Conservation (phyloP, 2,797 vertebrate genomes). For the Tokudaia muenninki region DNA sequence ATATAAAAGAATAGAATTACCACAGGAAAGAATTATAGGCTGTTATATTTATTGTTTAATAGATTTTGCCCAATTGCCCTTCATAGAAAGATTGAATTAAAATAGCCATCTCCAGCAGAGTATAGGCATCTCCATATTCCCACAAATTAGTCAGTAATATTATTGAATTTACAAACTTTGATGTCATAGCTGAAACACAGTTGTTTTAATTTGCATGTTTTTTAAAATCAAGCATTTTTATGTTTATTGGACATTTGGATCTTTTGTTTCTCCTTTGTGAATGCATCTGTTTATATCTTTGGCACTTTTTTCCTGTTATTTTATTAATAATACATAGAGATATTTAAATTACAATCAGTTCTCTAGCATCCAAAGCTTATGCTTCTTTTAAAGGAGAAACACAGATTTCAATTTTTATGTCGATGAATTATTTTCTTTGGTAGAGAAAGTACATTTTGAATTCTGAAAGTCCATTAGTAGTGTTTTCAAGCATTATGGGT, state of each 20-base stretch:
- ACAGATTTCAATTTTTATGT: slow-evolving; percentile 35
- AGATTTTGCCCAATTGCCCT: slow-evolving; percentile 55
- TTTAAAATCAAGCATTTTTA: slow-evolving; percentile 51
- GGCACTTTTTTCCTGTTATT: slow-evolving; percentile 37
- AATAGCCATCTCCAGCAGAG: slow-evolving; percentile 32
- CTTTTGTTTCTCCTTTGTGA: slow-evolving; percentile 11
- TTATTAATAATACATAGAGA: slow-evolving; percentile 52
- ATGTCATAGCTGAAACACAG: slow-evolving; percentile 40
- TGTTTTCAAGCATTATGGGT: slow-evolving; percentile 11
- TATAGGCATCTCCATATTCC: slow-evolving; percentile 7
- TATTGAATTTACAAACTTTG: slow-evolving; percentile 63
- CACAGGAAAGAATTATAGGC: slow-evolving; percentile 3
- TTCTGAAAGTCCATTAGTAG: slow-evolving; percentile 61
- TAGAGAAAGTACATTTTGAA: slow-evolving; percentile 29
- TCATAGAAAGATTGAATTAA: background rate
- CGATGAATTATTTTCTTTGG: slow-evolving; percentile 25
- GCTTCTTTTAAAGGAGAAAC: background rate
- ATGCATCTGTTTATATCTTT: slow-evolving; percentile 57
- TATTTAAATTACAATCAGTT: slow-evolving; percentile 38
- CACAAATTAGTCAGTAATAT: slow-evolving; percentile 46
- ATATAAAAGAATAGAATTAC: slow-evolving; percentile 23
- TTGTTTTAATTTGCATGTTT: slow-evolving; percentile 61
- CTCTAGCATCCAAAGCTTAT: background rate
- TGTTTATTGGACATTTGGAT: slow-evolving; percentile 13
- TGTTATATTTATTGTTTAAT: slow-evolving; percentile 52